Base-by-base conservation (phyloP, 1,140 invertebrate genomes). In the Bemisia tabaci region DNA sequence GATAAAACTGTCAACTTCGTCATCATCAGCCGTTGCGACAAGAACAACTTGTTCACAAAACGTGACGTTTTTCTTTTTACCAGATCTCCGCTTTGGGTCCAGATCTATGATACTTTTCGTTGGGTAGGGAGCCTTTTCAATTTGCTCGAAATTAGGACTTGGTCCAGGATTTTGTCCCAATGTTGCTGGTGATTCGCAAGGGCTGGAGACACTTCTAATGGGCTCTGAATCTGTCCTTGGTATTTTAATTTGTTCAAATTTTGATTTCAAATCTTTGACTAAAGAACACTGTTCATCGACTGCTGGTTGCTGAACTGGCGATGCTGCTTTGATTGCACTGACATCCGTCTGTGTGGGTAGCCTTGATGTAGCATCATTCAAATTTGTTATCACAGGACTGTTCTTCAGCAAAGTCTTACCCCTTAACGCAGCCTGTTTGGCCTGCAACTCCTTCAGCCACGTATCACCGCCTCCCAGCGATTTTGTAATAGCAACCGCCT, bases 41-140 rank as follows among this genome's bases (percentile, higher is more conserved):
- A 95, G 78, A 66, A 92, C 91, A 0, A 95, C 92, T 78, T 94
- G 90, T 75, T 95, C 92, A 72, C 92, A 94, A 76, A 95, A 95
- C 0, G 92, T 94, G 1, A 95, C 93, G 71, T 90, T 92, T 75
- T 95, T 95, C 81, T 95, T 95, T 74, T 92, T 92, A 0, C 78
- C 79, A 26, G 77, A 73, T 9, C 84, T 81, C 65, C 86, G 82
- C 70, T 83, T 81, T 27, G 60, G 62, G 65, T 73, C 73, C 12
- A 64, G 23, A 62, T 65, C 65, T 63, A 33, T 26, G 59, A 62
- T 25, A 67, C 60, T 59, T 1, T 62, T 59, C 17, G n/a, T 65
- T 39, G 33, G 68, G n/a, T 61, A 61, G 11, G 60, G 5, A 61
- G n/a, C 22, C 11, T 25, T 22, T 61, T 61, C 60, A 5, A 22